phyloP scores from a whole-genome alignment of 1,140 invertebrate species.

The Nomia melanderi region DNA sequence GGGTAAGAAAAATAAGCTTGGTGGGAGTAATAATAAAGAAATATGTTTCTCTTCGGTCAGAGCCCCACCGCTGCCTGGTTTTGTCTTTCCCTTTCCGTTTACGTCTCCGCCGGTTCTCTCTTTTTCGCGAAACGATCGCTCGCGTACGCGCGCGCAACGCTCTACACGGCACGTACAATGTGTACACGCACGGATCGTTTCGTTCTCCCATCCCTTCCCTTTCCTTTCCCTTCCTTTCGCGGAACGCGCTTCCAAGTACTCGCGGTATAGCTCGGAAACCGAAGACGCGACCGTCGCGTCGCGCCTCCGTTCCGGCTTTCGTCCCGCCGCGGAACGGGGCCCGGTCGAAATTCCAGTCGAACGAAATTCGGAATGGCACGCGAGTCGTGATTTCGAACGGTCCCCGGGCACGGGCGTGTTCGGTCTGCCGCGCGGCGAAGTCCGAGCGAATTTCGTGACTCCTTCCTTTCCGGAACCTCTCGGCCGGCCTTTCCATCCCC shows the following conservation, averaged over 20 bases:
- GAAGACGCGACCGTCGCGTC: constrained; percentile 4
- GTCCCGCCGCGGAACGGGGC: neutral
- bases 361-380: constrained; percentile 21
- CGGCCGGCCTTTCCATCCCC: too few relatives aligned
- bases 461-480: too few relatives aligned
- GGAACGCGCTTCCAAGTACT: too few relatives aligned
- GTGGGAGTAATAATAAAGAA: constrained; percentile 81
- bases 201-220: constrained; percentile 50
- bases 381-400: neutral
- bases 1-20: constrained; percentile 80
- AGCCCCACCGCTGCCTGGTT: constrained; percentile 23
- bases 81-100: constrained; percentile 21
- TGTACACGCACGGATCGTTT: constrained; percentile 54
- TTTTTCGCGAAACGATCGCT: constrained; percentile 37
- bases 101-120: constrained; percentile 21
- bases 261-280: constrained; percentile 64
- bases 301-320: constrained; percentile 22
- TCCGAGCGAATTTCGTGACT: neutral
- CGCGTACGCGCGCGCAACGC: constrained; percentile 4
- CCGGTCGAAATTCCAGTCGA: neutral
- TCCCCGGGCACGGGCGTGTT: too few relatives aligned
- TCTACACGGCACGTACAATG: neutral
- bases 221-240: too few relatives aligned
- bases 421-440: constrained; percentile 17
- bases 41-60: constrained; percentile 78